Evolutionary conservation across 2,888 invertebrate species (phyloP).

Genomic region (Plagiodera versicolora): DNA sequence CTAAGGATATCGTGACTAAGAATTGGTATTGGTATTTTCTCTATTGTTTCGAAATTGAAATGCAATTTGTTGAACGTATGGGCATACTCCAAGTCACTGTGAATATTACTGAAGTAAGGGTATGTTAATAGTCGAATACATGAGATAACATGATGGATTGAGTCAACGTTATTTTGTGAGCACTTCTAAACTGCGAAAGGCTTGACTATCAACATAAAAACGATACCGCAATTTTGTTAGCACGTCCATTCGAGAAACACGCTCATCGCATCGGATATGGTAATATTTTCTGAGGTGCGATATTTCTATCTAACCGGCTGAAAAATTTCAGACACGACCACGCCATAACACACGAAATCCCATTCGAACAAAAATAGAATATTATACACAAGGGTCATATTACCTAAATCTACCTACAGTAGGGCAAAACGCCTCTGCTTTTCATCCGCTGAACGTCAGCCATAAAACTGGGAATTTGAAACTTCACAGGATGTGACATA

Average conservation of each 20-base stretch:
- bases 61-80: no score
- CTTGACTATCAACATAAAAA: constrained; percentile 15
- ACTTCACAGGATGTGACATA: constrained; percentile 24
- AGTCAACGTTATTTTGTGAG: no score
- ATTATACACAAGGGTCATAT: constrained; percentile 48
- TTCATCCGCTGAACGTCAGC: constrained; percentile 29
- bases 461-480: constrained; percentile 23
- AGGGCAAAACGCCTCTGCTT: constrained; percentile 27
- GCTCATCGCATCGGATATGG: constrained; percentile 25
- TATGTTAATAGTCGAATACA: no score
- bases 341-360: constrained; percentile 45
- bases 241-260: constrained; percentile 28
- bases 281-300: constrained; percentile 28
- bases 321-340: constrained; percentile 39
- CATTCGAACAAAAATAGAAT: constrained; percentile 49
- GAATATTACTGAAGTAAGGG: no score
- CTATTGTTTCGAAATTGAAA: no score
- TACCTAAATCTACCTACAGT: constrained; percentile 48
- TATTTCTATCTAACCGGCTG: constrained; percentile 25
- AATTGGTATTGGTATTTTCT: no score
- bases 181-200: no score
- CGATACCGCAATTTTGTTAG: constrained; percentile 20
- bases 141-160: no score
- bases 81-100: no score
- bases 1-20: no score